phyloP scores from a whole-genome alignment of 2,113 vertebrate genomes.

The Actinemys pallida region DNA sequence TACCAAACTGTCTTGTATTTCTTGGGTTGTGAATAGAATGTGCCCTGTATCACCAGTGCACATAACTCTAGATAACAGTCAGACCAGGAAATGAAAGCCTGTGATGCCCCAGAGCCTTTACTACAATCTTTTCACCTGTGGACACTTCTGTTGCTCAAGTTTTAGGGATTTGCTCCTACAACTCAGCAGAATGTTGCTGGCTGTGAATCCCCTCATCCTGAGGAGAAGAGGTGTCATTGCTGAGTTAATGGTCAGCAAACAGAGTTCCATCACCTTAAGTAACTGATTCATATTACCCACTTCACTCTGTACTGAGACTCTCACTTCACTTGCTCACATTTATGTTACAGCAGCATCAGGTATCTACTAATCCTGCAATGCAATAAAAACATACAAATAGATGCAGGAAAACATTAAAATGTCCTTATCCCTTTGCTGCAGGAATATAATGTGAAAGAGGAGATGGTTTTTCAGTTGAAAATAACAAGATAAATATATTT shows the following conservation, averaged over 20 bases:
- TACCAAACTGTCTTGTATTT: not conserved
- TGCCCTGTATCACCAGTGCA: not conserved
- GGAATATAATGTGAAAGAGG: constrained; percentile 51
- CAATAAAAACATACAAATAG: constrained; percentile 61
- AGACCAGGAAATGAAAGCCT: constrained; percentile 30
- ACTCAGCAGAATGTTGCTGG: constrained; percentile 65
- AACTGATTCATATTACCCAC: constrained; percentile 72
- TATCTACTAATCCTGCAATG: constrained; percentile 62
- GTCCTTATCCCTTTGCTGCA: constrained; percentile 72
- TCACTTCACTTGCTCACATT: constrained; percentile 59
- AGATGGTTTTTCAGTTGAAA: constrained; percentile 64
- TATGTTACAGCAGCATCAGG: constrained; percentile 56
- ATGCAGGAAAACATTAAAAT: constrained; percentile 63
- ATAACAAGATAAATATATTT: constrained; percentile 58
- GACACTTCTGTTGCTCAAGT: constrained; percentile 56
- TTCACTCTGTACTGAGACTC: constrained; percentile 67
- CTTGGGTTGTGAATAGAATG: not conserved
- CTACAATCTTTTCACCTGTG: constrained; percentile 62
- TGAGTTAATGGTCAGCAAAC: constrained; percentile 62
- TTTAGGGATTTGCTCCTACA: constrained; percentile 69
- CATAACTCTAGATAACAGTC: not conserved
- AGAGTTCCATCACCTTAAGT: constrained; percentile 65
- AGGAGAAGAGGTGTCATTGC: constrained; percentile 54
- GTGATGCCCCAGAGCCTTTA: constrained; percentile 23
- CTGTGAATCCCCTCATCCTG: constrained; percentile 35